These are phyloP conservation scores for Dexiosoma caninum DNA, from an alignment of 2,888 invertebrate species.

Conservation along the genomic window DNA sequence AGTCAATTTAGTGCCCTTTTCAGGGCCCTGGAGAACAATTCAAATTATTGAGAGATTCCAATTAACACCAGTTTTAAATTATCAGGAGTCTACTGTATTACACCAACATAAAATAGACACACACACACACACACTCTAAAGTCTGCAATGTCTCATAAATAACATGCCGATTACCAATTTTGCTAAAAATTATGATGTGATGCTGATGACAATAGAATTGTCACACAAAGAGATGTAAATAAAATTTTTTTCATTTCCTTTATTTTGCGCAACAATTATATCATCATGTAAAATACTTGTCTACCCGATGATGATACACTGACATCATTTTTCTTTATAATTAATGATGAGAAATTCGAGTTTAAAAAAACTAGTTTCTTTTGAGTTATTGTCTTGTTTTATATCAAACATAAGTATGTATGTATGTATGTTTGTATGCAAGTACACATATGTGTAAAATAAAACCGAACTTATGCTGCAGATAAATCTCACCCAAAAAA, in stretches of 20 bases:
- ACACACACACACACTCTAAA: too few relatives aligned
- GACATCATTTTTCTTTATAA: constrained; percentile 45
- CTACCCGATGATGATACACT: constrained; percentile 1
- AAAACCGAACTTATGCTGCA: too few relatives aligned
- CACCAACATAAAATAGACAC: too few relatives aligned
- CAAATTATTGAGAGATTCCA: too few relatives aligned
- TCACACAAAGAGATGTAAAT: background rate
- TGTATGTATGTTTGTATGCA: background rate
- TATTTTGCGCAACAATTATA: constrained; percentile 33
- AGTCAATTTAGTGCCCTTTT: too few relatives aligned
- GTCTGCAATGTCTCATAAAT: too few relatives aligned
- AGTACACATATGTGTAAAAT: background rate
- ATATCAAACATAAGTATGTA: background rate
- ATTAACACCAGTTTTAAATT: too few relatives aligned
- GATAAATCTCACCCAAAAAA: too few relatives aligned
- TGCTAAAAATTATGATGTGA: background rate
- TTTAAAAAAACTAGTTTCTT: constrained; percentile 1
- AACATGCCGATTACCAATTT: background rate
- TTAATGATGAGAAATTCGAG: constrained; percentile 49
- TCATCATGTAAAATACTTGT: background rate
- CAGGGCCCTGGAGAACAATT: too few relatives aligned
- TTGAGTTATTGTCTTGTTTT: constrained; percentile 8
- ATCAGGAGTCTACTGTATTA: too few relatives aligned
- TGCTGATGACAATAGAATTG: background rate
- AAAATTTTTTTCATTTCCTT: constrained; percentile 9